These are phyloP conservation scores for Platycnemis pennipes DNA, from an alignment of 2,888 invertebrate genomes.

Conservation along the genomic window DNA sequence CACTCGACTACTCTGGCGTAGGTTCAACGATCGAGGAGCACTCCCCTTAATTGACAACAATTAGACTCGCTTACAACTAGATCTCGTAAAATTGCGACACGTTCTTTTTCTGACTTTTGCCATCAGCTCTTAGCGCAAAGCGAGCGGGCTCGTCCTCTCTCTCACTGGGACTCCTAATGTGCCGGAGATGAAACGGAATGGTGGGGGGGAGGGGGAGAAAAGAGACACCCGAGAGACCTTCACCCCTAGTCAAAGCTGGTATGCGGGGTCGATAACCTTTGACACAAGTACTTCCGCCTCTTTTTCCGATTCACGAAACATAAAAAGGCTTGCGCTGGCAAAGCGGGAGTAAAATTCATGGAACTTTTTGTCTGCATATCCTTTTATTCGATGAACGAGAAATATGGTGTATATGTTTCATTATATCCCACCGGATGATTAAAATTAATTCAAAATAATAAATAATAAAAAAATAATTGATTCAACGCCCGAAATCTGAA, in stretches of 20 bases:
- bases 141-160: too few species aligned
- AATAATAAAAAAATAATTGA: too few species aligned
- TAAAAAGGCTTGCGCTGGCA: too few species aligned
- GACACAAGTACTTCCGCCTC: background rate
- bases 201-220: background rate
- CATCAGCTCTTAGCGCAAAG: background rate
- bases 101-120: background rate
- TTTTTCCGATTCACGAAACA: too few species aligned
- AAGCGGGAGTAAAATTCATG: too few species aligned
- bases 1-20: background rate
- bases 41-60: constrained; percentile 25
- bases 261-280: background rate
- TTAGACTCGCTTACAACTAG: constrained; percentile 28
- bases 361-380: too few species aligned
- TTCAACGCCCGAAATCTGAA: too few species aligned
- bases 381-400: too few species aligned
- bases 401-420: too few species aligned
- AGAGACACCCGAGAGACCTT: too few species aligned
- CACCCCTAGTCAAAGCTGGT: background rate
- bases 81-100: background rate
- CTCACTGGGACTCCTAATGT: background rate
- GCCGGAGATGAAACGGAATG: background rate
- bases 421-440: too few species aligned
- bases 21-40: background rate
- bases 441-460: too few species aligned